phyloP scores from a whole-genome alignment of 2,888 invertebrate species.

The Ormyrus rosae region DNA sequence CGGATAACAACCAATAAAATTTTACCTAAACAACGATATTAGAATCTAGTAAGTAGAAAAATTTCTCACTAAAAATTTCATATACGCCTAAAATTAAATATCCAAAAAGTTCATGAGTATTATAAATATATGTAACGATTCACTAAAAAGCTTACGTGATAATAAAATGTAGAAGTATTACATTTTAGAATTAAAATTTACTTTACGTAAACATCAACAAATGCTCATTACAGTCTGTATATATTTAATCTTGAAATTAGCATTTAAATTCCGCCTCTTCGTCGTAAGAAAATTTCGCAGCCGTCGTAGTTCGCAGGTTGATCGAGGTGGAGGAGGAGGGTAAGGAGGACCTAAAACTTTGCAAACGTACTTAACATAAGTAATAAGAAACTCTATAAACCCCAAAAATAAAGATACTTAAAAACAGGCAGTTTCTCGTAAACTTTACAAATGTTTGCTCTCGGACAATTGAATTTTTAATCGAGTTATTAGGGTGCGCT shows the following conservation, averaged over 20 bases:
- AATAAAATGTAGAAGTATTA: no score
- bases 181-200: no score
- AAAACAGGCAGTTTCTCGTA: no score
- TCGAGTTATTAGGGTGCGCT: no score
- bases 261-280: conserved; percentile 25
- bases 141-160: no score
- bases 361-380: conserved; percentile 3
- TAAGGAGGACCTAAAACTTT: conserved; percentile 3
- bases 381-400: conserved; percentile 15
- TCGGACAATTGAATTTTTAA: no score
- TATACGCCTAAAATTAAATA: not conserved
- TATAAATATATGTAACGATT: not conserved
- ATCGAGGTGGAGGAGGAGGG: not conserved
- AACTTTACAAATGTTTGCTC: no score
- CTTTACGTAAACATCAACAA: no score
- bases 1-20: conserved; percentile 24
- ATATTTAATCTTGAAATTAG: not conserved
- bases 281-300: conserved; percentile 6
- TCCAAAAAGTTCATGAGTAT: not conserved
- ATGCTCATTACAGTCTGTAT: no score
- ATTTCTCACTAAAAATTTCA: not conserved
- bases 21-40: conserved; percentile 8
- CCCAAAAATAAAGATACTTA: not conserved
- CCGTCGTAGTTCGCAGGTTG: not conserved
- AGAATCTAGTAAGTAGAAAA: no score